phyloP scores from a whole-genome alignment of 2,888 invertebrate species.

The Blastobasis lacticolella region DNA sequence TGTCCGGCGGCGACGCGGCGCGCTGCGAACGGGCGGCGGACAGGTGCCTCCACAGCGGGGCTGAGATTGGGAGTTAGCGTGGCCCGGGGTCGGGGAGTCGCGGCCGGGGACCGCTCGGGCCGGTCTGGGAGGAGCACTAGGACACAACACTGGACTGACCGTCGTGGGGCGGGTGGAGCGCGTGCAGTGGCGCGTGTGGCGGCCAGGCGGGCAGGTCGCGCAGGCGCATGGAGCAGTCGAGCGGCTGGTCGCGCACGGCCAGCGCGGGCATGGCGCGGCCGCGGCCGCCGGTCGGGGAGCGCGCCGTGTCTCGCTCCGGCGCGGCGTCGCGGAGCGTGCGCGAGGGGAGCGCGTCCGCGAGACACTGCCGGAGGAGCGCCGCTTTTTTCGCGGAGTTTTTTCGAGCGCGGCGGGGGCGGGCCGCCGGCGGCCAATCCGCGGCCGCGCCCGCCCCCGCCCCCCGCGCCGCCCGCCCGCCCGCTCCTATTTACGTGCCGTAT shows the following conservation, averaged over 20 bases:
- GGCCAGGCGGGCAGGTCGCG: slow-evolving; percentile 62
- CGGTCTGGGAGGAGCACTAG: slow-evolving; percentile 2
- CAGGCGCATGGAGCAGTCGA: slow-evolving; percentile 82
- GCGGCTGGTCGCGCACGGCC: slow-evolving; percentile 77
- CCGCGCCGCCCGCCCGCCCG: slow-evolving; percentile 29
- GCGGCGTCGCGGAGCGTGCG: slow-evolving; percentile 38
- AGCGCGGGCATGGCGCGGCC: slow-evolving; percentile 78
- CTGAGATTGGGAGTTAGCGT: neutral
- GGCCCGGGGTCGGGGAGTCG: neutral
- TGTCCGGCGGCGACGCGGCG: slow-evolving; percentile 21
- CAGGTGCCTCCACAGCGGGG: neutral
- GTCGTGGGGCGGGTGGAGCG: slow-evolving; percentile 26
- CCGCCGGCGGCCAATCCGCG: slow-evolving; percentile 43
- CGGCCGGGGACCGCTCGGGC: neutral
- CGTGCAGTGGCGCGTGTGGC: slow-evolving; percentile 44
- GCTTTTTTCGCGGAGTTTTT: slow-evolving; percentile 59
- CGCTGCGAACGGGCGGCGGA: slow-evolving; percentile 9
- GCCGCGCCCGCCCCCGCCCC: slow-evolving; percentile 22
- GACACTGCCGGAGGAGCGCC: slow-evolving; percentile 59
- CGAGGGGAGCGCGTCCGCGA: slow-evolving; percentile 58
- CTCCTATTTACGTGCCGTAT: slow-evolving; percentile 71
- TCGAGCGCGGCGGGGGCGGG: slow-evolving; percentile 53
- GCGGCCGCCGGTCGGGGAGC: slow-evolving; percentile 71
- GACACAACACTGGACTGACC: slow-evolving; percentile 20
- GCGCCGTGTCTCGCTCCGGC: slow-evolving; percentile 52